Evolutionary conservation across 35 echinoderm and acorn worm species (phyloP).

Genomic region (Eucidaris tribuloides): DNA sequence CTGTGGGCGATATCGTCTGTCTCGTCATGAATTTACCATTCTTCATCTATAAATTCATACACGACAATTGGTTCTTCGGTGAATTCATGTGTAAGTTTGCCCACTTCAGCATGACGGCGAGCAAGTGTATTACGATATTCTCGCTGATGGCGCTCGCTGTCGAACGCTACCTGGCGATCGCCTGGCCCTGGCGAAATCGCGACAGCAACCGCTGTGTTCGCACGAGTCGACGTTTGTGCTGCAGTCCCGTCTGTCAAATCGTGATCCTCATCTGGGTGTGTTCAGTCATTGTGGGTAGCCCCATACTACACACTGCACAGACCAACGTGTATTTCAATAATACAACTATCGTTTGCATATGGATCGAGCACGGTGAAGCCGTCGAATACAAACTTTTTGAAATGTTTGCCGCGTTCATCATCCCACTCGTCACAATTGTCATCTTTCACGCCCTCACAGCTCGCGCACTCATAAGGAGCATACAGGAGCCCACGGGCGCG

Average conservation of each 20-base stretch:
- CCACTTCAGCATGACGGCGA: neutral
- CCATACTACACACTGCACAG: neutral
- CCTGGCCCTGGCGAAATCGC: slow-evolving; percentile 6
- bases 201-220: neutral
- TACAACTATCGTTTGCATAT: neutral
- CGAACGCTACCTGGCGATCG: slow-evolving; percentile 14
- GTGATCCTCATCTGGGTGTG: neutral
- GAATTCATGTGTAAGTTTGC: slow-evolving; percentile 3
- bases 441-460: neutral
- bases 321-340: neutral
- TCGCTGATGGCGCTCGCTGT: slow-evolving; percentile 6
- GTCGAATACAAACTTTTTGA: slow-evolving; percentile 6
- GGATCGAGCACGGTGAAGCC: neutral
- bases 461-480: neutral
- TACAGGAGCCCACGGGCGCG: neutral
- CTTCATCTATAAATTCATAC: neutral
- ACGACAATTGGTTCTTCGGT: slow-evolving; percentile 10
- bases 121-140: neutral
- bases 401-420: neutral
- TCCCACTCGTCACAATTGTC: neutral
- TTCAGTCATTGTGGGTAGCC: neutral
- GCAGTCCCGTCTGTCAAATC: neutral
- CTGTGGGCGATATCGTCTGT: neutral
- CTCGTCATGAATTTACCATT: slow-evolving; percentile 6
- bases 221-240: neutral